Evolutionary conservation across 2,113 vertebrate species (phyloP).

Genomic region (Xerus inauris): DNA sequence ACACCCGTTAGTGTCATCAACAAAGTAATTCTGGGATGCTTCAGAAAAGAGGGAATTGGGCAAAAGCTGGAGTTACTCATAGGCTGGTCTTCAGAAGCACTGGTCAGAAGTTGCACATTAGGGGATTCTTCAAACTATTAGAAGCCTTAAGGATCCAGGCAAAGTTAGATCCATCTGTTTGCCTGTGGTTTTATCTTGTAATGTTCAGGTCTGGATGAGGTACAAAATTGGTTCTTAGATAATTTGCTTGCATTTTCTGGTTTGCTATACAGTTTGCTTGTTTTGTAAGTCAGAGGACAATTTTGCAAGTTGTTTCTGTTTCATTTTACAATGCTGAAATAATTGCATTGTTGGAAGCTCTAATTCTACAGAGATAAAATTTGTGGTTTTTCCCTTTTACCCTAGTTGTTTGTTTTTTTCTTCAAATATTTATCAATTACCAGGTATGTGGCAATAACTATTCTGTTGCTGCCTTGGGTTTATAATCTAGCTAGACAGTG

Average conservation of each 20-base stretch:
- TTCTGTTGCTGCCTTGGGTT: neutral
- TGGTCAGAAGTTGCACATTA: neutral
- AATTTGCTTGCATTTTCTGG: neutral
- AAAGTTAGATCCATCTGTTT: neutral
- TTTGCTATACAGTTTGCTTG: neutral
- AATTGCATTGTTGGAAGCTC: neutral
- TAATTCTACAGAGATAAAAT: slow-evolving; percentile 5
- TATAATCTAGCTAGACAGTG: neutral
- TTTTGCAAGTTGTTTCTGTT: neutral
- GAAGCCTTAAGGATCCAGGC: neutral
- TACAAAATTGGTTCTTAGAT: neutral
- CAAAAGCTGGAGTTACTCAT: neutral
- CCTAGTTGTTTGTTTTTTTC: neutral
- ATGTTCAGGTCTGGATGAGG: neutral
- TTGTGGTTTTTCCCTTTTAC: neutral
- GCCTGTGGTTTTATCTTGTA: neutral
- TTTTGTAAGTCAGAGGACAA: neutral
- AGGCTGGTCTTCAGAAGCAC: neutral
- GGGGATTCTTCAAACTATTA: neutral
- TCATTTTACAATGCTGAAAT: neutral
- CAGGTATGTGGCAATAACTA: neutral
- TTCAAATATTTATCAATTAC: slow-evolving; percentile 40
- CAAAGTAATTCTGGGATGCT: neutral
- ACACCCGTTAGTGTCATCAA: neutral
- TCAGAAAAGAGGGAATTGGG: neutral